Evolutionary conservation across 1,140 invertebrate genomes (phyloP).

Genomic region (Chionoecetes opilio): DNA sequence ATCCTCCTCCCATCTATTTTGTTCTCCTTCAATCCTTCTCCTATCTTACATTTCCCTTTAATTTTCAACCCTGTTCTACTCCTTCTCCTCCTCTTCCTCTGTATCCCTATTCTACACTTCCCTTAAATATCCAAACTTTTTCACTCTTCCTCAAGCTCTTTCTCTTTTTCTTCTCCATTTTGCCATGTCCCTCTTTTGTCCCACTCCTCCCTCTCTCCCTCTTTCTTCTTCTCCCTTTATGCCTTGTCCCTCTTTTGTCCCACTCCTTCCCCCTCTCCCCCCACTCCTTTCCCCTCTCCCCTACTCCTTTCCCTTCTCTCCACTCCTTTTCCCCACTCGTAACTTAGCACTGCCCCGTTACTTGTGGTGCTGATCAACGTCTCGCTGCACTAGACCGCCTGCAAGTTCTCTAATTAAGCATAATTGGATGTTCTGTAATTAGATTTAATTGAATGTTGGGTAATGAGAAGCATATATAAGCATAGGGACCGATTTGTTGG

Average conservation of each 20-base stretch:
- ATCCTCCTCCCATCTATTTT: not conserved
- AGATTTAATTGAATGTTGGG: constrained; percentile 46
- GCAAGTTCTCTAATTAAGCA: constrained; percentile 38
- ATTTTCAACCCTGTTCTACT: not conserved
- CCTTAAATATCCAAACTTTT: no score
- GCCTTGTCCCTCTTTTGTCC: not conserved
- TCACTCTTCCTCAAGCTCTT: no score
- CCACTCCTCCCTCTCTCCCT: not conserved
- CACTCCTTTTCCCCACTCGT: not conserved
- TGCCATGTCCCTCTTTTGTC: not conserved
- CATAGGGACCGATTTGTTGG: constrained; percentile 20
- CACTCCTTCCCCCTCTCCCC: not conserved
- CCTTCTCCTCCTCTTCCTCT: not conserved
- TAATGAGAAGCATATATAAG: constrained; percentile 25
- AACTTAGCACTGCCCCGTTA: not conserved
- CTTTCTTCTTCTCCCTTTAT: no score
- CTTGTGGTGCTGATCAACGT: constrained; percentile 3
- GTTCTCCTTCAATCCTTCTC: no score
- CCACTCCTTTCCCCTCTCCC: not conserved
- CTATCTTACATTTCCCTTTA: no score
- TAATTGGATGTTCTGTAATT: constrained; percentile 51
- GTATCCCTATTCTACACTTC: no score
- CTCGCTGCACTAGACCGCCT: constrained; percentile 39
- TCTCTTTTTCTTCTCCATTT: no score
- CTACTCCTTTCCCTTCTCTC: not conserved